Conservation (phyloP, 2,113 vertebrate genomes). For the Anser cygnoides region DNA sequence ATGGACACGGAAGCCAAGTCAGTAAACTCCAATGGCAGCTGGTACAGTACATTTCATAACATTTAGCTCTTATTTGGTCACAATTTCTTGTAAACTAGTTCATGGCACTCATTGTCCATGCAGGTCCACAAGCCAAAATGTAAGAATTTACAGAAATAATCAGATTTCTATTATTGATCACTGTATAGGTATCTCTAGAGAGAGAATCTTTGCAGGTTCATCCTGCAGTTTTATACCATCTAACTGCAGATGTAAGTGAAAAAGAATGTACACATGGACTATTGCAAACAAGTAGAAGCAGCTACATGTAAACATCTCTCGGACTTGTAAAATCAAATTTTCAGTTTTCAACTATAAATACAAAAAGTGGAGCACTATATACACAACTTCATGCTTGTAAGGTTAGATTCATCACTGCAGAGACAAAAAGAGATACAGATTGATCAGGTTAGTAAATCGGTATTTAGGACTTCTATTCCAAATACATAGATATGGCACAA, state of each 20-base stretch:
- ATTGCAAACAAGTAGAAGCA: slow-evolving; percentile 82
- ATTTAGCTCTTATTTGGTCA: slow-evolving; percentile 81
- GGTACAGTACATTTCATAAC: slow-evolving; percentile 73
- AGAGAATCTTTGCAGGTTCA: slow-evolving; percentile 59
- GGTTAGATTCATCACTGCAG: slow-evolving; percentile 98
- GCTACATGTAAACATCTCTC: slow-evolving; percentile 84
- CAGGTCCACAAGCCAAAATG: slow-evolving; percentile 74
- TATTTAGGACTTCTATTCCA: slow-evolving; percentile 12
- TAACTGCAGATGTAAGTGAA: slow-evolving; percentile 68
- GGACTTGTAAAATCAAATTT: slow-evolving; percentile 78
- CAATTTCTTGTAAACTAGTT: slow-evolving; percentile 83
- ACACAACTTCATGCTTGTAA: slow-evolving; percentile 97
- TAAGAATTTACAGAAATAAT: slow-evolving; percentile 60
- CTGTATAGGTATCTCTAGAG: slow-evolving; percentile 44
- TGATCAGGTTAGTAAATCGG: slow-evolving; percentile 64
- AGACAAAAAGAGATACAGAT: slow-evolving; percentile 79
- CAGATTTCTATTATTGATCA: slow-evolving; percentile 19
- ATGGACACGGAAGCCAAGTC: slow-evolving; percentile 63
- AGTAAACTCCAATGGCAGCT: slow-evolving; percentile 69
- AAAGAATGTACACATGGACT: slow-evolving; percentile 57
- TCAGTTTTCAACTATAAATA: slow-evolving; percentile 93
- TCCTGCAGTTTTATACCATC: slow-evolving; percentile 55
- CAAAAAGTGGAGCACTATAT: slow-evolving; percentile 92
- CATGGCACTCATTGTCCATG: slow-evolving; percentile 79
- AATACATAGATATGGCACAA: neutral